These are phyloP conservation scores for Ceyx cyanopectus DNA, from an alignment of 2,113 vertebrate genomes.

Conservation along the genomic window DNA sequence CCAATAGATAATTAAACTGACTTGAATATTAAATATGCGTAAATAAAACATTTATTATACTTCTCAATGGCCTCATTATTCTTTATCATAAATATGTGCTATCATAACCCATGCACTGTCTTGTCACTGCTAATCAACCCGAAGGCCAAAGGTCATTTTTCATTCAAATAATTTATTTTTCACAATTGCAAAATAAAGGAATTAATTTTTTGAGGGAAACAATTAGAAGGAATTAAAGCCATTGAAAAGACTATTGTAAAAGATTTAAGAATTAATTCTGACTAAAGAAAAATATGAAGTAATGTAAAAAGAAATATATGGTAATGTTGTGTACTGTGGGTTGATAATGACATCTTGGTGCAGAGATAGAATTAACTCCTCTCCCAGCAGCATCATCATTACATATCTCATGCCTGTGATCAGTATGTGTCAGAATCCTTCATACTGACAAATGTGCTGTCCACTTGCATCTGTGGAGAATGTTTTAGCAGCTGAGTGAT, in stretches of 20 bases:
- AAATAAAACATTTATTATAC: constrained; percentile 79
- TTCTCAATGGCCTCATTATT: constrained; percentile 66
- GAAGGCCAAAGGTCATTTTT: constrained; percentile 76
- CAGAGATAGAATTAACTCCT: constrained; percentile 81
- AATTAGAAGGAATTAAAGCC: constrained; percentile 74
- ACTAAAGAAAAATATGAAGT: constrained; percentile 61
- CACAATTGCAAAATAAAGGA: neutral
- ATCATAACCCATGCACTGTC: constrained; percentile 82
- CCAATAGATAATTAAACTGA: constrained; percentile 74
- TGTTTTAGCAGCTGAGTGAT: constrained; percentile 99
- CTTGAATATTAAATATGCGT: constrained; percentile 76
- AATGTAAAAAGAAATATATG: constrained; percentile 57
- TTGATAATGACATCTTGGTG: constrained; percentile 80
- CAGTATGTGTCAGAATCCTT: constrained; percentile 97
- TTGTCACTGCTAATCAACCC: constrained; percentile 85
- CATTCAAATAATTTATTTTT: constrained; percentile 61
- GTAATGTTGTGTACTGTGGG: constrained; percentile 59
- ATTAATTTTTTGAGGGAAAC: constrained; percentile 46
- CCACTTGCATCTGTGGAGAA: constrained; percentile 95
- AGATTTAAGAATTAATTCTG: constrained; percentile 68
- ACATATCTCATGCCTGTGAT: constrained; percentile 97
- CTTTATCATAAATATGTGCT: constrained; percentile 71
- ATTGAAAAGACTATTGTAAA: constrained; percentile 27
- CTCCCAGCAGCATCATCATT: constrained; percentile 92
- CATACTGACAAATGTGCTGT: constrained; percentile 99